A percentile compares a stretch with the other conserved stretches of the same genome.
phyloP scores from a whole-genome alignment of 2,113 vertebrate genomes.

The Laticauda laticaudata region DNA sequence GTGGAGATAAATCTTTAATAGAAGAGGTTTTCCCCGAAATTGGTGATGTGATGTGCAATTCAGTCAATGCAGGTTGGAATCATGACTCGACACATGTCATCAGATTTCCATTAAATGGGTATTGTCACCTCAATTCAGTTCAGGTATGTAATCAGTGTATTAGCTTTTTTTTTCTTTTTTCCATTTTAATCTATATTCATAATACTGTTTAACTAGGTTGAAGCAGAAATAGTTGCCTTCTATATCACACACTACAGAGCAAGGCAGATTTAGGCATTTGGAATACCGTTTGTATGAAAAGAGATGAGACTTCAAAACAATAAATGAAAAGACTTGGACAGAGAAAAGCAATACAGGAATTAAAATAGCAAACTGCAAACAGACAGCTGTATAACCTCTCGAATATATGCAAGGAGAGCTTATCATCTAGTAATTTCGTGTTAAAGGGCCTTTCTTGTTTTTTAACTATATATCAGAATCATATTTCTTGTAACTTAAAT shows the following conservation, averaged over 20 bases:
- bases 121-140: slow-evolving; percentile 96
- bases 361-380: background rate
- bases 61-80: slow-evolving; percentile 83
- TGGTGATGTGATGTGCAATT: slow-evolving; percentile 82
- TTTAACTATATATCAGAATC: background rate
- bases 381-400: background rate
- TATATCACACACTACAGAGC: background rate
- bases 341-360: background rate
- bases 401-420: background rate
- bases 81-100: slow-evolving; percentile 84
- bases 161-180: background rate
- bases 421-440: background rate
- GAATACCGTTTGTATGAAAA: background rate
- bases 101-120: slow-evolving; percentile 87
- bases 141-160: slow-evolving; percentile 72
- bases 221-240: background rate
- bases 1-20: slow-evolving; percentile 83
- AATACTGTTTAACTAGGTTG: background rate
- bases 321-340: background rate
- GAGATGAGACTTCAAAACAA: background rate
- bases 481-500: background rate
- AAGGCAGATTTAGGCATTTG: background rate
- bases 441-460: background rate
- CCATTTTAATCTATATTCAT: background rate
- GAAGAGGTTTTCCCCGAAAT: slow-evolving; percentile 93